These are phyloP conservation scores for Coreoperca whiteheadi DNA, from an alignment of 2,113 vertebrate genomes.

Conservation along the genomic window DNA sequence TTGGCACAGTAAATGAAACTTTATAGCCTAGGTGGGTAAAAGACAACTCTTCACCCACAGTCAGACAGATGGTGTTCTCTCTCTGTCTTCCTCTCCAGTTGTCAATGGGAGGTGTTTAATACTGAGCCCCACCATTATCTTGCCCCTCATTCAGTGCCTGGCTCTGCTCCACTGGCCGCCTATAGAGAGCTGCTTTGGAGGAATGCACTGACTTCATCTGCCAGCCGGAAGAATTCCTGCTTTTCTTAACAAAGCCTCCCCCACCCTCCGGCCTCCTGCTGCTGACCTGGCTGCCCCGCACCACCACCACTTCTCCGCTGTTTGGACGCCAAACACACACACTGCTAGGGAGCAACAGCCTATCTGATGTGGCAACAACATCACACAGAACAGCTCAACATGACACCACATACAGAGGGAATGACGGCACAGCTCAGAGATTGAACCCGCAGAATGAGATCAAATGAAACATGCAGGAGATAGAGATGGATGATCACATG, in stretches of 20 bases:
- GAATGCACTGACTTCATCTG: constrained; percentile 84
- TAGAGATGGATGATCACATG: constrained; percentile 36
- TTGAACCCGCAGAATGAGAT: constrained; percentile 7
- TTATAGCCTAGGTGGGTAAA: constrained; percentile 62
- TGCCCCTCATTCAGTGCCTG: constrained; percentile 68
- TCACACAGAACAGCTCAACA: constrained; percentile 32
- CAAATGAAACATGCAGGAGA: constrained; percentile 15
- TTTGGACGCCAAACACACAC: constrained; percentile 71
- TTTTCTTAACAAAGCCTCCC: constrained; percentile 64
- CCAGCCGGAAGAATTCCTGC: constrained; percentile 69
- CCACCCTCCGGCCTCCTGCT: background rate
- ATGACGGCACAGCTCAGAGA: constrained; percentile 23
- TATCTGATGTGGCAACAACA: constrained; percentile 74
- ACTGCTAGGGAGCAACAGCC: constrained; percentile 47
- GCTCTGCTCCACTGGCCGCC: constrained; percentile 72
- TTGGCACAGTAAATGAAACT: constrained; percentile 62
- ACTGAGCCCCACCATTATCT: constrained; percentile 66
- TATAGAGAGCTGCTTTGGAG: constrained; percentile 73
- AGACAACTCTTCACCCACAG: constrained; percentile 60
- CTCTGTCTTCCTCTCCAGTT: constrained; percentile 50
- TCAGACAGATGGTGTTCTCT: constrained; percentile 75
- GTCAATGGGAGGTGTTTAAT: constrained; percentile 67
- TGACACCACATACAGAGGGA: constrained; percentile 26
- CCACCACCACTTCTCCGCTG: constrained; percentile 52
- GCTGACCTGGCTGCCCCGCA: constrained; percentile 57